Percentiles rank a stretch among this genome's conserved stretches.
phyloP scores from a whole-genome alignment of 1,140 invertebrate species.

The Hyles euphorbiae region DNA sequence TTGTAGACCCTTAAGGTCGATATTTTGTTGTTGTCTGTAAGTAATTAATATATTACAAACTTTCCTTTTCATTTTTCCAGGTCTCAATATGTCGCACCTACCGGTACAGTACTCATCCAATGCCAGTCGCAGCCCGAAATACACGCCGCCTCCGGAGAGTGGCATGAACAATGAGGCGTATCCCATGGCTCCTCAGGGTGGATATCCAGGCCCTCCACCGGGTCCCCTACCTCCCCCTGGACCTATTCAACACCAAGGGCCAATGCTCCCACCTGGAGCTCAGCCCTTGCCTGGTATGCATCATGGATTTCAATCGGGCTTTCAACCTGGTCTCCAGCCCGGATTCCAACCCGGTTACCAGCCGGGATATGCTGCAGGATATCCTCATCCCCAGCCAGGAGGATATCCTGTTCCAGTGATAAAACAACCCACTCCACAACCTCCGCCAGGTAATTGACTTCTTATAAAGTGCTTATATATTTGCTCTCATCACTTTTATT shows the following conservation, averaged over 20 bases:
- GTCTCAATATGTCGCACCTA: constrained; percentile 52
- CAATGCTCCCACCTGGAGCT: constrained; percentile 45
- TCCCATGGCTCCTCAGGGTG: constrained; percentile 44
- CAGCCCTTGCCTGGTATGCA: constrained; percentile 61
- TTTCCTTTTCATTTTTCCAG: constrained; percentile 20
- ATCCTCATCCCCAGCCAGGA: constrained; percentile 29
- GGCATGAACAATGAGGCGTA: constrained; percentile 46
- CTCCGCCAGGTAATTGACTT: constrained; percentile 38
- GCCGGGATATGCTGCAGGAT: constrained; percentile 23
- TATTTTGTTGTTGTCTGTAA: too few relatives aligned
- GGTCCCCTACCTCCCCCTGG: constrained; percentile 30
- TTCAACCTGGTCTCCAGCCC: constrained; percentile 51
- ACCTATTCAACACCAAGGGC: constrained; percentile 5
- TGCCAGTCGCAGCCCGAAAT: constrained; percentile 52
- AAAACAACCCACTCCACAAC: constrained; percentile 57
- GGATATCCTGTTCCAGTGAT: constrained; percentile 53
- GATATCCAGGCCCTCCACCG: constrained; percentile 48
- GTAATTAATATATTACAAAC: too few relatives aligned
- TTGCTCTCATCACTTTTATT: too few relatives aligned
- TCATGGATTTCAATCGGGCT: constrained; percentile 45
- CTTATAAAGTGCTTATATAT: too few relatives aligned
- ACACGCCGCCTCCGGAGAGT: constrained; percentile 45
- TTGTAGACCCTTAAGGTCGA: too few relatives aligned
- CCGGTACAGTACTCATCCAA: constrained; percentile 61
- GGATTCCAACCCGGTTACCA: constrained; percentile 46